Evolutionary conservation across 2,797 vertebrate genomes (phyloP).

Genomic region (Crypturellus tataupa): DNA sequence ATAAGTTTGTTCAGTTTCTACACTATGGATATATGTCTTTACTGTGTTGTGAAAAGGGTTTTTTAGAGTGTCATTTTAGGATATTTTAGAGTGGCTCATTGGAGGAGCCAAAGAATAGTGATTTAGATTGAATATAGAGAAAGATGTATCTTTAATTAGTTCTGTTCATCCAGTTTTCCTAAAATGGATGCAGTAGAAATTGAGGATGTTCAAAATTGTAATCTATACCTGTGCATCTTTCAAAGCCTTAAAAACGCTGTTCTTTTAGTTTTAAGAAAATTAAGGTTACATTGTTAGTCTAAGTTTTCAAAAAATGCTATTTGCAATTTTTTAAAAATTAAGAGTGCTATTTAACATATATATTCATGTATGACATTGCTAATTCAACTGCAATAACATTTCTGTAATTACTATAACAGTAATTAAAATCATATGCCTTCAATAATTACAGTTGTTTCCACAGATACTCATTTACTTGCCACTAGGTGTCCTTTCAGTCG

Average conservation of each 20-base stretch:
- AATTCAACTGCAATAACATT: background rate
- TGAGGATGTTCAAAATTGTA: background rate
- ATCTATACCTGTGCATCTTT: fast-evolving
- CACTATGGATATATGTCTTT: background rate
- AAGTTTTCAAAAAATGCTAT: background rate
- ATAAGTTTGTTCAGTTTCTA: background rate
- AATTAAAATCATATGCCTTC: background rate
- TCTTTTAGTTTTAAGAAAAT: background rate
- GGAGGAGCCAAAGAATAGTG: background rate
- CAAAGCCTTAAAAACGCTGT: background rate
- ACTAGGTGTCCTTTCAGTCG: slow-evolving; percentile 74
- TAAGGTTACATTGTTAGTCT: background rate
- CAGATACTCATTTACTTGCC: slow-evolving; percentile 15
- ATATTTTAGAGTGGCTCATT: background rate
- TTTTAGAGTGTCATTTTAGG: no score
- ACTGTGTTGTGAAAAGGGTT: background rate
- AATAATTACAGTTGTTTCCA: background rate
- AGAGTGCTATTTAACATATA: fast-evolving
- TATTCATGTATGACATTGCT: background rate
- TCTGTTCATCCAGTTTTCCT: background rate
- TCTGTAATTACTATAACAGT: background rate
- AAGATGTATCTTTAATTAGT: background rate
- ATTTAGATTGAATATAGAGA: background rate
- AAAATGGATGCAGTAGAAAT: background rate
- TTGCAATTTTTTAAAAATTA: background rate